Conservation (phyloP, 2,888 invertebrate genomes). For the Argyresthia goedartella region DNA sequence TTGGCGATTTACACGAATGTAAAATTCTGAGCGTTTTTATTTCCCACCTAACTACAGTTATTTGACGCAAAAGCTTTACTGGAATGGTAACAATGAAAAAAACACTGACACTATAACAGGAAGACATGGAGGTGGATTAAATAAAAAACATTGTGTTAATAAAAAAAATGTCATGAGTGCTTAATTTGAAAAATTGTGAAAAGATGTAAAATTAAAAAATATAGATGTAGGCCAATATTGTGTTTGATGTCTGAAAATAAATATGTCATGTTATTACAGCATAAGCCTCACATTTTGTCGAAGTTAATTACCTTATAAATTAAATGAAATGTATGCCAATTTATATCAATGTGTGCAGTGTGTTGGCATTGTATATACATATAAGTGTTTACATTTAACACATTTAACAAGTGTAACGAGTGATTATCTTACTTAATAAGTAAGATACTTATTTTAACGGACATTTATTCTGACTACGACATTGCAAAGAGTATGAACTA, state of each 20-base stretch:
- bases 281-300: not conserved
- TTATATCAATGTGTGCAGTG: slow-evolving; percentile 55
- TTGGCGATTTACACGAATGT: no score
- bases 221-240: slow-evolving; percentile 38
- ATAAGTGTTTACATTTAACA: not conserved
- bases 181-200: slow-evolving; percentile 24
- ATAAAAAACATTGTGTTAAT: slow-evolving; percentile 9
- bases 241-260: slow-evolving; percentile 25
- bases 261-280: not conserved
- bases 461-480: slow-evolving; percentile 20
- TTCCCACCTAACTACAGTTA: not conserved
- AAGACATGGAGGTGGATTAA: slow-evolving; percentile 11
- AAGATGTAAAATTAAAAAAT: slow-evolving; percentile 23
- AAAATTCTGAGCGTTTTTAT: no score
- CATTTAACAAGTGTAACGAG: not conserved
- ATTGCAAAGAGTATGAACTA: slow-evolving; percentile 9
- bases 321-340: not conserved
- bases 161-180: slow-evolving; percentile 17
- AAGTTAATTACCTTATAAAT: not conserved
- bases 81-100: slow-evolving; percentile 3
- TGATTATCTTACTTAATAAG: not conserved
- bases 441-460: slow-evolving; percentile 1
- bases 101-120: slow-evolving; percentile 2
- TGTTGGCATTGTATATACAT: slow-evolving; percentile 44
- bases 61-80: slow-evolving; percentile 11